phyloP scores from a whole-genome alignment of 2,888 invertebrate genomes.

The Thecophora atra region DNA sequence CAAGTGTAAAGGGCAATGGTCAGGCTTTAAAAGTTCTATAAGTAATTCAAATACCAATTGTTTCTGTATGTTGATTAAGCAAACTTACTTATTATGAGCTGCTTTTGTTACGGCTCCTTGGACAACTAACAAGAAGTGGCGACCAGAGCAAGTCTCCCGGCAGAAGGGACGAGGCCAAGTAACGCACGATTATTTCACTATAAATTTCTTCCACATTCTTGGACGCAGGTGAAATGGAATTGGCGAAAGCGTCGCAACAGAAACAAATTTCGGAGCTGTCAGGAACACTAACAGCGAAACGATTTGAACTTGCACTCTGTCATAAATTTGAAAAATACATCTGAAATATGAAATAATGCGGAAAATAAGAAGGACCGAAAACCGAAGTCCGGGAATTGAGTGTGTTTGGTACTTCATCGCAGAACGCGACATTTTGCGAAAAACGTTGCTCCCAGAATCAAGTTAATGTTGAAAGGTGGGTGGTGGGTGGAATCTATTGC shows the following conservation, averaged over 20 bases:
- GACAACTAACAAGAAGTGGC: constrained; percentile 4
- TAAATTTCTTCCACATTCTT: background rate
- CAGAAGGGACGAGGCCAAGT: background rate
- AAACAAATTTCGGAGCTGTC: constrained; percentile 46
- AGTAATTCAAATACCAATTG: no score
- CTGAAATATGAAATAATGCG: constrained; percentile 45
- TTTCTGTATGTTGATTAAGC: no score
- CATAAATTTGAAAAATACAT: constrained; percentile 47
- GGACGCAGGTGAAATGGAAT: background rate
- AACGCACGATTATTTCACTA: no score
- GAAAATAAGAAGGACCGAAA: constrained; percentile 43
- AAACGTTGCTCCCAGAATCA: background rate
- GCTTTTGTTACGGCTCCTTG: no score
- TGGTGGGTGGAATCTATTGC: background rate
- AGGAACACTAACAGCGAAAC: constrained; percentile 40
- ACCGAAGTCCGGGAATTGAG: background rate
- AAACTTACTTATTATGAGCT: no score
- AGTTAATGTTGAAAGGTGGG: constrained; percentile 24
- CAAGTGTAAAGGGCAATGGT: no score
- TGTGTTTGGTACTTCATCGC: constrained; percentile 29
- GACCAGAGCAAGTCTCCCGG: background rate
- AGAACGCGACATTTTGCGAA: background rate
- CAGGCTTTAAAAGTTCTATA: no score
- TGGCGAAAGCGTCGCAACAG: background rate
- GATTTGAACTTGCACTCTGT: constrained; percentile 43